Base-by-base conservation (phyloP, 1,140 invertebrate species). In the Drosophila yakuba region DNA sequence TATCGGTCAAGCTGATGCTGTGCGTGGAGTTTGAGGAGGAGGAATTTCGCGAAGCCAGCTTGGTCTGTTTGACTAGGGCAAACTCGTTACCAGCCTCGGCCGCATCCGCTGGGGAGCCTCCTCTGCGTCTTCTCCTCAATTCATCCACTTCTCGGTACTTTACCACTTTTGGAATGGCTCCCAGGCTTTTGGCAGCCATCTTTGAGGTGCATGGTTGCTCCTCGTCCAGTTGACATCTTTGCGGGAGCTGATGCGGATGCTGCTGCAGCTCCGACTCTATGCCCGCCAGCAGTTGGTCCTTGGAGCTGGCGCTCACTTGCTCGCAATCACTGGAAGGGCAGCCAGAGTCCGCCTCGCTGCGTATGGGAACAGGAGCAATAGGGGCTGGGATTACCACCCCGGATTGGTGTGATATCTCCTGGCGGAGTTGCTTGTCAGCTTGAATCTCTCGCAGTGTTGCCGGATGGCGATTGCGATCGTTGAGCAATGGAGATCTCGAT, bases 161-260 rank as follows among this genome's bases (percentile, higher is more conserved):
- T 2, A 86, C 79, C 41, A 91, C 88, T 82, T 96, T 96, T 25
- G 96, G 96, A 79, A 96, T 96, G 41, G 96, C 96, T 12, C 96
- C 96, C 74, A 96, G 94, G 83, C 95, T 94, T 91, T 93, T 94
- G 35, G 80, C 66, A 0, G 78, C 75, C 63, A 77, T 77, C 20
- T 74, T 77, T 0, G 79, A 83, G 2, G 79, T 84, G 39, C 85
- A 80, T 0, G 84, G 84, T 20, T 89, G 84, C 20, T 91, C 86
- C 48, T 76, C 74, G 14, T 88, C 76, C 14, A 76, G 48, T 45
- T 48, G 52, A 7, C 35, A 39, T 17, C 41, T 45, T 43, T 43
- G 43, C 3, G 44, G 12, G 7, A 23, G 25, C 78, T 94, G 94
- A 92, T 94, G 93, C 78, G 94, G 94, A 92, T 94, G 93, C 35